Conservation (phyloP, 2,797 vertebrate species). For the Myotis findleyi region DNA sequence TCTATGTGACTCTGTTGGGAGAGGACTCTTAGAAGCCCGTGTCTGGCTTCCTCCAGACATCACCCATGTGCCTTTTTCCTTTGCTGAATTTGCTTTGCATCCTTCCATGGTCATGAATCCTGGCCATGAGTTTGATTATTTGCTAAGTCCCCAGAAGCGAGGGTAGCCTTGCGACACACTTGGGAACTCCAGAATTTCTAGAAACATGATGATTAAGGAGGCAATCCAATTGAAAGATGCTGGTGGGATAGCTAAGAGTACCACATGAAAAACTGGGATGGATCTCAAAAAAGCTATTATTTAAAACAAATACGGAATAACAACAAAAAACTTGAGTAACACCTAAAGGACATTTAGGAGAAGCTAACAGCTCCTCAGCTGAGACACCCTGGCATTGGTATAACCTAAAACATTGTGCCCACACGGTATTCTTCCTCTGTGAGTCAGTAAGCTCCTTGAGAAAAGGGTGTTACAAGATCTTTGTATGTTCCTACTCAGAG, state of each 20-base stretch:
- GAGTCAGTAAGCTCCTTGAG: background rate
- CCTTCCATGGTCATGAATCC: background rate
- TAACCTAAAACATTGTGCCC: background rate
- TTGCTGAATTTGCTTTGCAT: background rate
- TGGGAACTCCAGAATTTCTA: background rate
- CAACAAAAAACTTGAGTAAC: background rate
- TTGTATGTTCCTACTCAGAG: background rate
- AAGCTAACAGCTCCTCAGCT: background rate
- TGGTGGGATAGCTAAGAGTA: background rate
- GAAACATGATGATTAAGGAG: background rate
- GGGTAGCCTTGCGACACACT: background rate
- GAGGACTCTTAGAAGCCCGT: too few relatives aligned
- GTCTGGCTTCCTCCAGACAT: background rate
- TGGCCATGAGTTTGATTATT: background rate
- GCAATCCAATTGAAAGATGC: background rate
- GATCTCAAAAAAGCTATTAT: background rate
- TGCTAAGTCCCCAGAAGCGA: background rate
- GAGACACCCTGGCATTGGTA: background rate
- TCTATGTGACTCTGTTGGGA: background rate
- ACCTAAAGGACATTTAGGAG: background rate
- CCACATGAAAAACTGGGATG: background rate
- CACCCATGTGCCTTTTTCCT: background rate
- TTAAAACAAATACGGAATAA: background rate
- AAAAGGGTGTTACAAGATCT: background rate
- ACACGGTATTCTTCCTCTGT: background rate